Evolutionary conservation across 2,888 invertebrate species (phyloP).

Genomic region (Petrolisthes cinctipes): DNA sequence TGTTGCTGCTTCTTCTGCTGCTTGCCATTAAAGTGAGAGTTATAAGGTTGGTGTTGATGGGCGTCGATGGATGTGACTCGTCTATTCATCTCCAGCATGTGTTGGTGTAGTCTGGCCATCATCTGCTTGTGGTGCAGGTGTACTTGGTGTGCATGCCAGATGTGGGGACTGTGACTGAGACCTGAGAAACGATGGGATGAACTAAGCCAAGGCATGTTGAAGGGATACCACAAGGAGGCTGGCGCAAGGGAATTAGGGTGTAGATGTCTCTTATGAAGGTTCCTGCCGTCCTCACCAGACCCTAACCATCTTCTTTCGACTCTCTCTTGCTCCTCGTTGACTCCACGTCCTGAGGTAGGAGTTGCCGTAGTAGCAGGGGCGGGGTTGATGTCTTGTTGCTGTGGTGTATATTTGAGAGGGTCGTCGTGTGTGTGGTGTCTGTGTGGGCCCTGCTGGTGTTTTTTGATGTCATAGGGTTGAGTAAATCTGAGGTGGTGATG

Average conservation of each 20-base stretch:
- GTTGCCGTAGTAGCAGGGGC: not conserved
- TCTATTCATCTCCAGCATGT: conserved; percentile 19
- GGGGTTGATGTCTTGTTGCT: not conserved
- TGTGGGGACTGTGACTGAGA: conserved; percentile 4
- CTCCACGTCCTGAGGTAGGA: not conserved
- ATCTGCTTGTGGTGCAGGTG: conserved; percentile 11
- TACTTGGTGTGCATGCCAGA: conserved; percentile 23
- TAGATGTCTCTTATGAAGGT: conserved; percentile 4
- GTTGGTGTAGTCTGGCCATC: conserved; percentile 18
- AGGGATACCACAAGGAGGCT: not conserved
- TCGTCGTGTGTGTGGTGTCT: not conserved
- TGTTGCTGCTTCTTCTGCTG: too few species aligned
- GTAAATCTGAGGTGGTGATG: not conserved
- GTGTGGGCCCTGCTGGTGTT: not conserved
- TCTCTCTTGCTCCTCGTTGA: not conserved
- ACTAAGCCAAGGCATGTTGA: not conserved
- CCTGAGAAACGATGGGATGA: not conserved
- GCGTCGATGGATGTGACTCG: not conserved
- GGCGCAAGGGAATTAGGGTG: not conserved
- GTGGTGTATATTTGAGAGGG: not conserved
- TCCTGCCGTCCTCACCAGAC: not conserved
- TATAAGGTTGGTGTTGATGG: not conserved
- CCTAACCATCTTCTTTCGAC: not conserved
- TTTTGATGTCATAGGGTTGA: not conserved
- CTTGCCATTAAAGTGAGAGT: too few species aligned